phyloP scores from a whole-genome alignment of 2,113 vertebrate species.

The Nicator chloris region DNA sequence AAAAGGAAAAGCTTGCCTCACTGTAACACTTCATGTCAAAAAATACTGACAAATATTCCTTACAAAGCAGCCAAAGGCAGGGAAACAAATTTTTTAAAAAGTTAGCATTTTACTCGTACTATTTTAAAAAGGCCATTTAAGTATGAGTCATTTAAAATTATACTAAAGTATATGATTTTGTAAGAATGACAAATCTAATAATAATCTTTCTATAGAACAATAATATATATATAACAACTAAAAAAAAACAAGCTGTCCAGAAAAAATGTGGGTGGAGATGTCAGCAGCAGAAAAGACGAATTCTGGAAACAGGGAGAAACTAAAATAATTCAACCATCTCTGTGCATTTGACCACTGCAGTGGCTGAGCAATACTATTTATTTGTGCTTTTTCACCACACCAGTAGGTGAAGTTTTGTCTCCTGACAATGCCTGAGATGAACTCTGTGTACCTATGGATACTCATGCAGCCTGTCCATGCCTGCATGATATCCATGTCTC shows the following conservation, averaged over 20 bases:
- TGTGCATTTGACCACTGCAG: neutral
- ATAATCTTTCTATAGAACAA: neutral
- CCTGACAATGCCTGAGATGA: neutral
- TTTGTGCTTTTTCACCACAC: neutral
- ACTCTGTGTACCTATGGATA: neutral
- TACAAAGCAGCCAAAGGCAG: neutral
- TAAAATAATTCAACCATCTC: neutral
- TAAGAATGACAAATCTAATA: neutral
- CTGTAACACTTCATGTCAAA: neutral
- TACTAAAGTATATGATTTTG: neutral
- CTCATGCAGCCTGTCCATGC: neutral
- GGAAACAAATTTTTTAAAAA: neutral
- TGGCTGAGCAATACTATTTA: neutral
- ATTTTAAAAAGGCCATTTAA: neutral
- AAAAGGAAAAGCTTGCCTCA: neutral
- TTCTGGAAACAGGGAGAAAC: neutral
- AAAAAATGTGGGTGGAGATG: neutral
- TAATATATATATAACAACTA: neutral
- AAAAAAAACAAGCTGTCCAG: neutral
- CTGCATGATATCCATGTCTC: neutral
- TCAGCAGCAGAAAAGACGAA: neutral
- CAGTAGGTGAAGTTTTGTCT: neutral
- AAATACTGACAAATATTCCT: neutral
- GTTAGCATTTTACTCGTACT: neutral
- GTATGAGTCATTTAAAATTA: neutral